phyloP scores from a whole-genome alignment of 2,797 vertebrate genomes.

The Rhabdomys pumilio region DNA sequence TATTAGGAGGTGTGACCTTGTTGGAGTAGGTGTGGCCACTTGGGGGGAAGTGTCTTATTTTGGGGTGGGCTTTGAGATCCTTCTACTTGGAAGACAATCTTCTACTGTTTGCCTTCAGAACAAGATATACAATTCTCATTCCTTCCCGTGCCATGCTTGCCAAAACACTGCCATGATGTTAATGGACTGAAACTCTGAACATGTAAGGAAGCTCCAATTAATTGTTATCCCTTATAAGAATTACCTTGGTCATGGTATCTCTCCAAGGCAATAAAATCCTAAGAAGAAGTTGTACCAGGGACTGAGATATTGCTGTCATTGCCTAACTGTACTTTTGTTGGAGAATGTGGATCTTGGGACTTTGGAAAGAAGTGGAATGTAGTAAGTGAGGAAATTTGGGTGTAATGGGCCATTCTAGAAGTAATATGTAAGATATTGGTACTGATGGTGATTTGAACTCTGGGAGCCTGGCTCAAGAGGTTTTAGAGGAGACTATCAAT shows the following conservation, averaged over 20 bases:
- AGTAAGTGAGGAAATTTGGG: neutral
- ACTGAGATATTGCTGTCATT: neutral
- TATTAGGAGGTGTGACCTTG: neutral
- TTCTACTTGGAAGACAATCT: neutral
- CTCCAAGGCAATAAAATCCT: neutral
- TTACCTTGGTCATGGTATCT: no score
- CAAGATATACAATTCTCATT: neutral
- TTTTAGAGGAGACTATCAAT: neutral
- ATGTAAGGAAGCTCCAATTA: neutral
- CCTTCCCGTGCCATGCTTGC: neutral
- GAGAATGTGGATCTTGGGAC: neutral
- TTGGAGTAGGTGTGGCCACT: neutral
- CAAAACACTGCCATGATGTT: neutral
- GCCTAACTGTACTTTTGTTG: neutral
- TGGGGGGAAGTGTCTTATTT: neutral
- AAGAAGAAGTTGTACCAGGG: neutral
- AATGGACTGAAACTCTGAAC: neutral
- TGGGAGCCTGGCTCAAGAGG: neutral
- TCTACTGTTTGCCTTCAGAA: neutral
- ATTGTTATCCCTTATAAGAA: neutral
- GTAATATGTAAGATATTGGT: neutral
- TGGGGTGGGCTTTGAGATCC: neutral
- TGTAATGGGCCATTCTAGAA: neutral
- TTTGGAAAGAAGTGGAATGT: neutral
- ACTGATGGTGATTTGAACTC: neutral